A percentile compares a stretch with the other conserved stretches of the same genome.
Conservation (phyloP, 1,140 invertebrate genomes). For the Drosophila grimshawi region DNA sequence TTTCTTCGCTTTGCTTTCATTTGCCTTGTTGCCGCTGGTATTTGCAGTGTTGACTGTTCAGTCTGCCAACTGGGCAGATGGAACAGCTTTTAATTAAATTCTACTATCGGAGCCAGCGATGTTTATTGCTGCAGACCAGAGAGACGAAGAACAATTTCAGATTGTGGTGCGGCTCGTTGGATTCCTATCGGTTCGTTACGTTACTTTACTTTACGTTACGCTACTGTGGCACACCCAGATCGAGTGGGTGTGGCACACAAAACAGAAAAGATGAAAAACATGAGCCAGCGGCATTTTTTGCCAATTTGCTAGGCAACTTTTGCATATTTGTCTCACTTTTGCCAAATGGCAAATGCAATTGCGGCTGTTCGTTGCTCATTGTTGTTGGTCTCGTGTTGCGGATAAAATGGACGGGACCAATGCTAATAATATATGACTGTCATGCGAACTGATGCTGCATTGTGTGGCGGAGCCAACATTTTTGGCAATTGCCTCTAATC, state of each 20-base stretch:
- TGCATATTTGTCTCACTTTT: conserved; percentile 13
- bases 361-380: neutral
- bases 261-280: too few relatives aligned
- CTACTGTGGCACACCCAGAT: too few relatives aligned
- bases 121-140: conserved; percentile 33
- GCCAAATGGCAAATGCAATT: neutral
- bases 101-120: conserved; percentile 36
- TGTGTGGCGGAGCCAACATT: neutral
- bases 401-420: too few relatives aligned
- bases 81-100: conserved; percentile 65
- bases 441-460: conserved; percentile 3
- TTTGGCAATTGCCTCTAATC: conserved; percentile 10
- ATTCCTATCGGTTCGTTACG: too few relatives aligned
- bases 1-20: neutral
- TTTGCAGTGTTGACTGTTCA: neutral
- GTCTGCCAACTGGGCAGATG: conserved; percentile 22
- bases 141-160: conserved; percentile 5
- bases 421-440: too few relatives aligned
- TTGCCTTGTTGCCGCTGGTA: conserved; percentile 9
- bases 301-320: conserved; percentile 32
- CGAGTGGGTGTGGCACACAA: too few relatives aligned
- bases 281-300: conserved; percentile 6
- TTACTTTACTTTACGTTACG: too few relatives aligned
- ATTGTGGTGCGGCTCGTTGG: neutral
- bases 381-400: neutral